Percentiles rank a stretch among this genome's conserved stretches.
Evolutionary conservation across 2,797 vertebrate species (phyloP).

Genomic region (Parauchenoglanis punctatus): DNA sequence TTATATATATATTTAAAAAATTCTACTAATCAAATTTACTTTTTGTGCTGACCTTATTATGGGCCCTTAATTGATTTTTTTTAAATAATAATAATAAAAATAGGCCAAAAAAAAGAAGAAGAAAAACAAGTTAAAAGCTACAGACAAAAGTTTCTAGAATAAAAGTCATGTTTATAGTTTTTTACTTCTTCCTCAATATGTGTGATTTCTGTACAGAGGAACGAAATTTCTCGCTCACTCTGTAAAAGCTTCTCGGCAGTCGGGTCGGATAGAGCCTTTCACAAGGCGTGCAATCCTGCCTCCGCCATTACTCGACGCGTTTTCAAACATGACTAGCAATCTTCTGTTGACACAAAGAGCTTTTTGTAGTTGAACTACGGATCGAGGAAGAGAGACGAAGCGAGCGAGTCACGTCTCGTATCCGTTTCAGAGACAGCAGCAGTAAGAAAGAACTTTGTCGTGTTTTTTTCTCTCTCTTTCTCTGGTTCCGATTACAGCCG

Average conservation of each 20-base stretch:
- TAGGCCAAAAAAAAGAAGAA: background rate
- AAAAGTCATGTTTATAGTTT: background rate
- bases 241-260: constrained; percentile 44
- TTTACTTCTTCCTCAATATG: background rate
- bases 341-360: constrained; percentile 72
- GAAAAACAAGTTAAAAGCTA: background rate
- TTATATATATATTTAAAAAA: no score
- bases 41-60: background rate
- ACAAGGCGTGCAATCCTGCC: constrained; percentile 49
- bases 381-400: constrained; percentile 42
- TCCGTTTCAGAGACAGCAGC: constrained; percentile 14
- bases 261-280: constrained; percentile 7
- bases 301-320: constrained; percentile 59
- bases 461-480: background rate
- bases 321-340: constrained; percentile 68
- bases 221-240: background rate
- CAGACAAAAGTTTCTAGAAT: background rate
- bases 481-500: constrained; percentile 56
- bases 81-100: no score
- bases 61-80: no score
- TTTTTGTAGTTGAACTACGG: constrained; percentile 67
- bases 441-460: constrained; percentile 1
- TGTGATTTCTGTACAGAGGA: background rate
- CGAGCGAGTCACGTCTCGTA: constrained; percentile 58
- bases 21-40: no score